These are phyloP conservation scores for Aurelia aurita complex sp. Pacific DNA, from an alignment of 30 jellyfish, hydroid and myxozoan genomes.

Conservation along the genomic window DNA sequence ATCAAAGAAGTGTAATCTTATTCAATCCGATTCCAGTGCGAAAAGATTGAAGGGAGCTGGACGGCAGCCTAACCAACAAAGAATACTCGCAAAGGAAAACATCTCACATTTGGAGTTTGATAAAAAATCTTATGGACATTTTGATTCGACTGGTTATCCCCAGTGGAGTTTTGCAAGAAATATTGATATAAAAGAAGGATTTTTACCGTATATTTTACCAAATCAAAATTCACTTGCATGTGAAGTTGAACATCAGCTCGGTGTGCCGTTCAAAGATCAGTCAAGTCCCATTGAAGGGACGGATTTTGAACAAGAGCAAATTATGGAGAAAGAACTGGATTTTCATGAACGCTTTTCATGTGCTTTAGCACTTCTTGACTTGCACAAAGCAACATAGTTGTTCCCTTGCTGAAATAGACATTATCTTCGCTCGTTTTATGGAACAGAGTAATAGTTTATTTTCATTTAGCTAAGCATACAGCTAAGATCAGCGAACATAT, in stretches of 20 bases:
- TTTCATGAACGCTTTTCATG: constrained; percentile 81
- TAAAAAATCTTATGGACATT: constrained; percentile 2
- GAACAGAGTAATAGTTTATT: no score
- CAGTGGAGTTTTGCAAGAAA: no score
- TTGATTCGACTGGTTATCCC: no score
- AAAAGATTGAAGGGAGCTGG: constrained; percentile 95
- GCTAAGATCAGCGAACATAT: no score
- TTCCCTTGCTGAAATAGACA: no score
- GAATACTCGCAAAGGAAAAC: constrained; percentile 13
- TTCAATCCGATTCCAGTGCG: constrained; percentile 87
- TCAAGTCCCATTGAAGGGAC: constrained; percentile 29
- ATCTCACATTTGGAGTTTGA: constrained; percentile 21
- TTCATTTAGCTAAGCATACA: no score
- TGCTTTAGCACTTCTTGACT: constrained; percentile 86
- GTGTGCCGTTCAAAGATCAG: constrained; percentile 65
- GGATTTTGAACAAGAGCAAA: constrained; percentile 23
- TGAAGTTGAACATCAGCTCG: constrained; percentile 61
- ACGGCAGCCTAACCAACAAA: constrained; percentile 45
- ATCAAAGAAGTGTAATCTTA: constrained; percentile 74
- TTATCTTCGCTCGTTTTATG: no score
- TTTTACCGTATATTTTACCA: no score
- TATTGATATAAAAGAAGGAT: no score
- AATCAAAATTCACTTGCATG: no score
- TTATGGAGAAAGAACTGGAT: constrained; percentile 81
- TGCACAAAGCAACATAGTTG: constrained; percentile 37